Evolutionary conservation across 2,797 vertebrate species (phyloP).

Genomic region (Hoplostethus mediterraneus): DNA sequence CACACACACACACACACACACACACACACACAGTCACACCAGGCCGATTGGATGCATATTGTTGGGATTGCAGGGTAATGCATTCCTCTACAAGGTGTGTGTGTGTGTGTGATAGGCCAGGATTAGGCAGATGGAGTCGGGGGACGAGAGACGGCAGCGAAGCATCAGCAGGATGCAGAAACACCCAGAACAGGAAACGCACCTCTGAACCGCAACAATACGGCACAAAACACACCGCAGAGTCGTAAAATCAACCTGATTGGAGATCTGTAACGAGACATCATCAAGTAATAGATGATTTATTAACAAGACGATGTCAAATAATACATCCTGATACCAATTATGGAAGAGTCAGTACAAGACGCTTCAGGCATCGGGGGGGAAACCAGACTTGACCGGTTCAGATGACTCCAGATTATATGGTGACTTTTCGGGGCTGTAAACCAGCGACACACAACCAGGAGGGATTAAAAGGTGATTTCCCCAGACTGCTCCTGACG

Average conservation of each 20-base stretch:
- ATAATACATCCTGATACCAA: neutral
- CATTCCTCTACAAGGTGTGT: constrained; percentile 43
- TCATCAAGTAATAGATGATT: no score
- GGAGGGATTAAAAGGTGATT: constrained; percentile 73
- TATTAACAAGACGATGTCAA: no score
- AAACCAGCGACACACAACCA: constrained; percentile 46
- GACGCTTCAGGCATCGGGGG: neutral
- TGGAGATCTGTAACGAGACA: no score
- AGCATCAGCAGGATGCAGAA: neutral
- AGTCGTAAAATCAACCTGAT: no score
- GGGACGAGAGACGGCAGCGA: constrained; percentile 22
- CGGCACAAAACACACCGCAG: no score
- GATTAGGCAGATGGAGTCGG: constrained; percentile 59
- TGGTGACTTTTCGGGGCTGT: constrained; percentile 54
- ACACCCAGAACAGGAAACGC: constrained; percentile 20
- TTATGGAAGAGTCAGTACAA: neutral
- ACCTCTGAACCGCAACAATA: neutral
- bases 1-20: neutral
- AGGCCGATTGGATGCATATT: constrained; percentile 26
- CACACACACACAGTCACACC: neutral
- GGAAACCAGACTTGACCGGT: neutral
- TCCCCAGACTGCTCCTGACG: constrained; percentile 69
- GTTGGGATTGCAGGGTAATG: constrained; percentile 30
- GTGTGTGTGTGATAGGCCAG: constrained; percentile 35
- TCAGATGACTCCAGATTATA: constrained; percentile 52